Evolutionary conservation across 2,113 vertebrate species (phyloP), one percentile per base, ranked within the genome.

Genomic region (Nematolebias whitei): DNA sequence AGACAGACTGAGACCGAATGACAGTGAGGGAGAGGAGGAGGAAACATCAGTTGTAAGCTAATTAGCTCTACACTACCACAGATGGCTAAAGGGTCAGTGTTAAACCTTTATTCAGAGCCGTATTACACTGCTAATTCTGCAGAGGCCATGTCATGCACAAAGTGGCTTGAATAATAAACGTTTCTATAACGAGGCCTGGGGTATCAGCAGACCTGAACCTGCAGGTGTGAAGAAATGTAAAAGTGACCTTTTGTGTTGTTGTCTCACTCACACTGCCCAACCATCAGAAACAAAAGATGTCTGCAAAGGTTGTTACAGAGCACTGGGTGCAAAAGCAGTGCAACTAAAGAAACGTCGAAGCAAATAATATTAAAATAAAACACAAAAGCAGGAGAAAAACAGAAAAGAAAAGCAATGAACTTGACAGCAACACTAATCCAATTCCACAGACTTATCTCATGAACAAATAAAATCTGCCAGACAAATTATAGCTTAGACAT

Each of bases 21-120:
- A 71, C 45, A 61, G 39, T 35, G 67, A 47, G 24, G 55, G 51
- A 74, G 38, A 44, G 59, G 47, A 40, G 45, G 32, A 51, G 12
- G 50, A 57, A 44, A 61, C 51, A 71, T 64, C 64, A 73, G 81
- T 19, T 20, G 68, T 59, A 48, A 74, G 73, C 76, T 85, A 87
- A 91, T 90, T 90, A 87, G 73, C 63, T 66, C 68, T 60, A 57
- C 78, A 69, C 75, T 76, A 80, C 82, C 83, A 80, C 84, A 87
- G 74, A 85, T 83, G 74, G 79, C 82, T 71, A 64, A 32, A 70
- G 81, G 85, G 88, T 91, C 80, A 80, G 62, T 69, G 70, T 77
- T 79, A 77, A 85, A 82, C 74, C 78, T 83, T 80, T 79, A 80
- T 71, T 86, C 84, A 54, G 48, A 57, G 52, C 76, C 76, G 81